These are phyloP conservation scores for Phrixothrix hirtus DNA, from an alignment of 2,888 invertebrate genomes.

Conservation along the genomic window DNA sequence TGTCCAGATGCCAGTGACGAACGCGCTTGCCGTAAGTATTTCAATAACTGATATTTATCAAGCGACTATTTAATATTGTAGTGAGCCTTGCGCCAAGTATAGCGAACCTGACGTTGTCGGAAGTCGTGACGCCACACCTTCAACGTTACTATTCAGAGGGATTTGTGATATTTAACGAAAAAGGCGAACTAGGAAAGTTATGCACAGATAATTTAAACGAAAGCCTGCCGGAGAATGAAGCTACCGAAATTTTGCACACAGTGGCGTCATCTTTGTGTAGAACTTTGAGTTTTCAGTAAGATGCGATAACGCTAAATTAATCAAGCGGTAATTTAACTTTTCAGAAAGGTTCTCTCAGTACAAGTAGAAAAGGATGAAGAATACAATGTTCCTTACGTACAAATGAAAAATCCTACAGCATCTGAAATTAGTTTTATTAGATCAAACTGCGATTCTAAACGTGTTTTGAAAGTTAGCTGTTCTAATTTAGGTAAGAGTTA, in stretches of 20 bases:
- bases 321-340: conserved; percentile 37
- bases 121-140: conserved; percentile 70
- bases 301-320: neutral
- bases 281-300: conserved; percentile 76
- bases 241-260: conserved; percentile 60
- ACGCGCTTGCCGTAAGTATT: conserved; percentile 77
- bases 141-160: conserved; percentile 73
- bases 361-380: conserved; percentile 67
- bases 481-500: conserved; percentile 68
- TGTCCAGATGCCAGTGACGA: conserved; percentile 89
- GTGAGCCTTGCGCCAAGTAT: conserved; percentile 77
- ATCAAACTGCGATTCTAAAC: conserved; percentile 72
- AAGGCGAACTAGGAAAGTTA: conserved; percentile 77
- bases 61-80: no score
- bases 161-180: conserved; percentile 84
- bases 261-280: conserved; percentile 79
- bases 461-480: conserved; percentile 80
- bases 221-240: conserved; percentile 57
- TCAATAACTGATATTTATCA: no score
- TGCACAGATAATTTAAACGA: conserved; percentile 79
- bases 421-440: conserved; percentile 80
- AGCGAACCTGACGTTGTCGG: conserved; percentile 65
- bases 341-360: conserved; percentile 71
- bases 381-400: conserved; percentile 69
- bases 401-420: conserved; percentile 80